These are phyloP conservation scores for Habroteleia sp. DNA, from an alignment of 2,888 invertebrate species.

Conservation along the genomic window DNA sequence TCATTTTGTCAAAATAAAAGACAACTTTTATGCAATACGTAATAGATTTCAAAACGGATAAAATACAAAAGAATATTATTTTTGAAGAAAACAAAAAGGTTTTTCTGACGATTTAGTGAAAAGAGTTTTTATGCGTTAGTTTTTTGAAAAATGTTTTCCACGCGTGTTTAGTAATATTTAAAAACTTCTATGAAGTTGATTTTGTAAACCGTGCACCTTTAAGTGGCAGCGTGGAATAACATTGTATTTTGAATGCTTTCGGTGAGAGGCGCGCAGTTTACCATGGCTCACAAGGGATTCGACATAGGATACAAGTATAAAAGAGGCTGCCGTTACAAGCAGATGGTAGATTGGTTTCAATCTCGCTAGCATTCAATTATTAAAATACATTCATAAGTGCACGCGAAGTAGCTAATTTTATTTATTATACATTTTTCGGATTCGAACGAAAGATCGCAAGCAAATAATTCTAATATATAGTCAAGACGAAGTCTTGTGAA, in stretches of 20 bases:
- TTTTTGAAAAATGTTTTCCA: slow-evolving; percentile 1
- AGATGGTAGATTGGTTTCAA: slow-evolving; percentile 56
- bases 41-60: no score
- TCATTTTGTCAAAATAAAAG: no score
- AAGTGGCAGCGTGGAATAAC: slow-evolving; percentile 32
- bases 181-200: slow-evolving; percentile 30
- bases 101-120: no score
- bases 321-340: slow-evolving; percentile 42
- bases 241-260: slow-evolving; percentile 46
- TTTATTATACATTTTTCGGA: slow-evolving; percentile 22
- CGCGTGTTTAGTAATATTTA: slow-evolving; percentile 27
- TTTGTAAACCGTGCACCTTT: slow-evolving; percentile 30
- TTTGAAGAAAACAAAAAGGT: no score
- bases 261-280: slow-evolving; percentile 49
- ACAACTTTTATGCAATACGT: no score
- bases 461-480: no score
- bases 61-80: no score
- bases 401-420: slow-evolving; percentile 19
- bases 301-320: slow-evolving; percentile 42
- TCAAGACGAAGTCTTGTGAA: no score
- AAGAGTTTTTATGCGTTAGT: no score
- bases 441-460: no score
- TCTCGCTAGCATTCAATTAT: slow-evolving; percentile 50
- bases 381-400: slow-evolving; percentile 54
- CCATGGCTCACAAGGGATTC: slow-evolving; percentile 41